Evolutionary conservation across 2,888 invertebrate genomes (phyloP).

Genomic region (Caenorhabditis macrosperma): DNA sequence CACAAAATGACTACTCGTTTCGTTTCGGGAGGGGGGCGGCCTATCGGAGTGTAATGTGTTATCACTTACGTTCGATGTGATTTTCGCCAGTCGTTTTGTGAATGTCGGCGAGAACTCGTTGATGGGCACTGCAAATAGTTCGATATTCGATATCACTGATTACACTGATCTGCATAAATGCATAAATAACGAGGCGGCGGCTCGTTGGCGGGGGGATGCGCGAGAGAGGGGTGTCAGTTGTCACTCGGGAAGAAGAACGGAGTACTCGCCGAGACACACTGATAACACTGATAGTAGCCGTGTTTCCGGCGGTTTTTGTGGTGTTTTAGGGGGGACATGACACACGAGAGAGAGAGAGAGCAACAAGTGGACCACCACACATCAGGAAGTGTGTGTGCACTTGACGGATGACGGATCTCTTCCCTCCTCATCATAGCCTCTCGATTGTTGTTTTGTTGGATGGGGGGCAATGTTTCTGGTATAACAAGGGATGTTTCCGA

Average conservation of each 20-base stretch:
- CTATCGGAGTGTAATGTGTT: neutral
- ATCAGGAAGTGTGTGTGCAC: constrained; percentile 29
- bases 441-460: constrained; percentile 3
- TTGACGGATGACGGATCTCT: constrained; percentile 32
- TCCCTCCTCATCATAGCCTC: neutral
- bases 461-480: too few species aligned
- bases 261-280: neutral
- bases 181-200: constrained; percentile 28
- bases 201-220: constrained; percentile 1
- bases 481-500: too few species aligned
- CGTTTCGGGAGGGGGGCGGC: too few species aligned
- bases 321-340: constrained; percentile 8
- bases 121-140: constrained; percentile 50
- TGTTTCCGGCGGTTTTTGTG: constrained; percentile 25
- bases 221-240: constrained; percentile 15
- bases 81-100: constrained; percentile 47
- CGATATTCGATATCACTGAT: neutral
- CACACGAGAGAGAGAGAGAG: neutral
- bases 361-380: constrained; percentile 15
- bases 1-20: too few species aligned
- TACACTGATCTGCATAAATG: constrained; percentile 8
- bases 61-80: constrained; percentile 58
- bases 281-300: constrained; percentile 18
- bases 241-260: neutral
- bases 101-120: constrained; percentile 56